Conservation (phyloP, 2,113 vertebrate genomes). For the Strix aluco region DNA sequence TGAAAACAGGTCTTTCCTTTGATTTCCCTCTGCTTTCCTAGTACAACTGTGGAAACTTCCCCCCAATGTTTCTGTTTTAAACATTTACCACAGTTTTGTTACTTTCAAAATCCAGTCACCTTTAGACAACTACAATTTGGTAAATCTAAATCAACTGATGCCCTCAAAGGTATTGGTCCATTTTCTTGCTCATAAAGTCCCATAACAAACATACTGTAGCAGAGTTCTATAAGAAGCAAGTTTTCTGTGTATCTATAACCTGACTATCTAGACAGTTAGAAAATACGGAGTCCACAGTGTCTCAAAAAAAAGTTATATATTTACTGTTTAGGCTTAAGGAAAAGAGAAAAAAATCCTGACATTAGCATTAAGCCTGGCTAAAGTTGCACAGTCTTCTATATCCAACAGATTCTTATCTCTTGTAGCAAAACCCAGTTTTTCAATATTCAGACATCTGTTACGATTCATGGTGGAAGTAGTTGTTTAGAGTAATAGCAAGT, state of each 20-base stretch:
- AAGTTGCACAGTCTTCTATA: neutral
- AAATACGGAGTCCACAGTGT: neutral
- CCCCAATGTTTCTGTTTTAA: neutral
- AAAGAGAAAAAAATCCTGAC: neutral
- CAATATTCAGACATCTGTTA: neutral
- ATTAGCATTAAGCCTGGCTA: neutral
- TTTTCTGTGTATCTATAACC: neutral
- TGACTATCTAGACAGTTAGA: neutral
- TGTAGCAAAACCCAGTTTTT: neutral
- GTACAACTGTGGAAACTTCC: neutral
- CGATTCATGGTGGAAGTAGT: neutral
- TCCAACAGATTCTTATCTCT: neutral
- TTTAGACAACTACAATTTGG: neutral
- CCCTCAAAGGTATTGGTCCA: neutral
- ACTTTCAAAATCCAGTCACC: neutral
- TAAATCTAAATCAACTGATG: neutral
- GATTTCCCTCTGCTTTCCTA: neutral
- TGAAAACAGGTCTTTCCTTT: neutral
- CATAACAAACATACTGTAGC: neutral
- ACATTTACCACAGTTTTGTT: neutral
- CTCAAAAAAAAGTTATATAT: neutral
- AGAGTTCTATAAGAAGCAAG: neutral
- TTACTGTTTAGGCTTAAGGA: neutral
- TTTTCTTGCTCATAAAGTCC: neutral
- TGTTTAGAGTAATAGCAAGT: neutral